Conservation (phyloP, 2,113 vertebrate genomes). For the Gallinago paraguaiae region DNA sequence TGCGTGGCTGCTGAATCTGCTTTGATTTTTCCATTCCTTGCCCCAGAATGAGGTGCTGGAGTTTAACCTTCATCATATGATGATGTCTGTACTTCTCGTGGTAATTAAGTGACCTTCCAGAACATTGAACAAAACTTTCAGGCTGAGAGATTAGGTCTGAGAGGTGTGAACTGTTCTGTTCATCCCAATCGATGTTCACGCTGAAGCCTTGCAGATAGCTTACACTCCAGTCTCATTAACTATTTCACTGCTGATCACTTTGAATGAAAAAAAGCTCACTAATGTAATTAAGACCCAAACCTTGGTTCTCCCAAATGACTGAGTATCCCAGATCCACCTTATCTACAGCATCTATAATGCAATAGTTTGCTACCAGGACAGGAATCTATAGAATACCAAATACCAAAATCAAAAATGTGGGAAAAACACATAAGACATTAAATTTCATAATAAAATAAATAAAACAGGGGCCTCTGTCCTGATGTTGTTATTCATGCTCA, state of each 20-base stretch:
- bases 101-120: slow-evolving; percentile 59
- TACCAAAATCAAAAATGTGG: background rate
- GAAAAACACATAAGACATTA: background rate
- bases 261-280: background rate
- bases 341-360: background rate
- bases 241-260: slow-evolving; percentile 1
- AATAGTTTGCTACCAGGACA: background rate
- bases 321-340: background rate
- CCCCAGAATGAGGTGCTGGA: background rate
- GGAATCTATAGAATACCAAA: background rate
- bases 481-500: background rate
- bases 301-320: background rate
- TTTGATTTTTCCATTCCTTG: slow-evolving; percentile 17
- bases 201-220: background rate
- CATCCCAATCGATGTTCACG: slow-evolving; percentile 44
- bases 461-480: background rate
- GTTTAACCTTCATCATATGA: slow-evolving; percentile 55
- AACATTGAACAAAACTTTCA: slow-evolving; percentile 56
- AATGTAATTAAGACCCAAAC: background rate
- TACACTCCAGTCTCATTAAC: background rate
- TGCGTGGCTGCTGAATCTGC: background rate
- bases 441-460: background rate
- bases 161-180: slow-evolving; percentile 50
- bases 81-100: slow-evolving; percentile 34
- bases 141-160: slow-evolving; percentile 53